Base-by-base conservation (phyloP, 92 coral and sea anemone species). In the Virgularia gustaviana region DNA sequence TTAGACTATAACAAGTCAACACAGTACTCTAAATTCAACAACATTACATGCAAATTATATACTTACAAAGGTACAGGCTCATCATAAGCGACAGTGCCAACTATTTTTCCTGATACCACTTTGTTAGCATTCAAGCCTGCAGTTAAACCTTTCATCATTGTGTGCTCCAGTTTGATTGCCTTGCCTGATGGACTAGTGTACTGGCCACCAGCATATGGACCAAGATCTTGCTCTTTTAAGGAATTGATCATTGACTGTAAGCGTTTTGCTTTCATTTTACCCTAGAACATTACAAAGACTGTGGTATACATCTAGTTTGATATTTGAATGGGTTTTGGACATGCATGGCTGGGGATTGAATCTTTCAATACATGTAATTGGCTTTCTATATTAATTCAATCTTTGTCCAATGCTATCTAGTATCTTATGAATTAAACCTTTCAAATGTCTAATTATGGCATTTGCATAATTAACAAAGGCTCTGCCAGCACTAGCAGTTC, bases 21-120 rank as follows among this genome's bases (percentile, higher is more conserved):
- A 25, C 31, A 32, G 6, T 35, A 20, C 28, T 9, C 20, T 58
- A 13, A n/a, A 7, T 0, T 8, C 22, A 20, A 32, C 28, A 72
- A 12, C 65, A 12, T n/a, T 56, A 41, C 34, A 19, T 12, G 10
- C 36, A 19, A 0, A 35, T 9, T 24, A 31, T 49, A 27, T 49
- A 86, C 99, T 89, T 72, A 94, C 99, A 87, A 87, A 38, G 99
- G 99, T 16, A 94, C 66, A 0, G 96, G 99, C 30, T 89, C 96
- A 34, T 89, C 95, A 88, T 86, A 53, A 6, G 87, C 88, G n/a
- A 94, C 94, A 52, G 85, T 82, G 12, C 99, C 99, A 41, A 94
- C 95, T 76, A 94, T 87, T 79, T 83, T 85, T n/a, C 96, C 96
- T 23, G 90, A 71, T 13, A 85, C 77, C 30, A 94, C 99, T 36